phyloP scores from a whole-genome alignment of 2,888 invertebrate species.

The Ichneumoninae sp. region DNA sequence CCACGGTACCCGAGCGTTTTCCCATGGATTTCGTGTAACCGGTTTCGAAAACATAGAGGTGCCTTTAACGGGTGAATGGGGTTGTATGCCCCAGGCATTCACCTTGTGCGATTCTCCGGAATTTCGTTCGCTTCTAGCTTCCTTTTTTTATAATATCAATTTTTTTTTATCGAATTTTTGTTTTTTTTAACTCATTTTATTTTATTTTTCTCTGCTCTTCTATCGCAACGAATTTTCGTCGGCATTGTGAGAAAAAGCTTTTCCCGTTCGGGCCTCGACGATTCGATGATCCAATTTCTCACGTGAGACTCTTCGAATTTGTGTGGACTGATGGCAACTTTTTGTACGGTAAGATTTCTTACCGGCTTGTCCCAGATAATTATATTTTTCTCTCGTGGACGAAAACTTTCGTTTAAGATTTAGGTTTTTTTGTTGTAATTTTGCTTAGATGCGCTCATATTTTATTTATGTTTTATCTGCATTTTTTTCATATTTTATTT shows the following conservation, averaged over 20 bases:
- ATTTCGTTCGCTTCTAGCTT: slow-evolving; percentile 54
- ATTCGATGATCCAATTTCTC: slow-evolving; percentile 34
- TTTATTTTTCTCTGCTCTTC: not conserved
- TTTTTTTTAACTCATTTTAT: not conserved
- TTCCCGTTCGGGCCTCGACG: slow-evolving; percentile 25
- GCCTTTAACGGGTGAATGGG: slow-evolving; percentile 75
- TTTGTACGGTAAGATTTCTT: not conserved
- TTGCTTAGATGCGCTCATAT: not conserved
- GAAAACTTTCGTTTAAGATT: not conserved
- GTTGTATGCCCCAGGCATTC: slow-evolving; percentile 73
- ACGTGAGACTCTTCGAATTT: slow-evolving; percentile 1
- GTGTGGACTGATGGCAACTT: not conserved
- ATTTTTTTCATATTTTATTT: not conserved
- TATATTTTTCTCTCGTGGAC: not conserved
- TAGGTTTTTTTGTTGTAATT: not conserved
- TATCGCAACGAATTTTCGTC: slow-evolving; percentile 42
- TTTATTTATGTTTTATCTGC: not conserved
- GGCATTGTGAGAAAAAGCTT: slow-evolving; percentile 37
- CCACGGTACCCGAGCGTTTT: slow-evolving; percentile 77
- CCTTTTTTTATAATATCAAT: not conserved
- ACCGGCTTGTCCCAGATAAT: not conserved
- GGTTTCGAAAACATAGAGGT: slow-evolving; percentile 76
- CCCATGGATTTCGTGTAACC: slow-evolving; percentile 78
- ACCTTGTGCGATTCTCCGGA: slow-evolving; percentile 72
- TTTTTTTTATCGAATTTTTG: not conserved